These are phyloP conservation scores for Microchrysa polita DNA, from an alignment of 2,888 invertebrate genomes.

Conservation along the genomic window DNA sequence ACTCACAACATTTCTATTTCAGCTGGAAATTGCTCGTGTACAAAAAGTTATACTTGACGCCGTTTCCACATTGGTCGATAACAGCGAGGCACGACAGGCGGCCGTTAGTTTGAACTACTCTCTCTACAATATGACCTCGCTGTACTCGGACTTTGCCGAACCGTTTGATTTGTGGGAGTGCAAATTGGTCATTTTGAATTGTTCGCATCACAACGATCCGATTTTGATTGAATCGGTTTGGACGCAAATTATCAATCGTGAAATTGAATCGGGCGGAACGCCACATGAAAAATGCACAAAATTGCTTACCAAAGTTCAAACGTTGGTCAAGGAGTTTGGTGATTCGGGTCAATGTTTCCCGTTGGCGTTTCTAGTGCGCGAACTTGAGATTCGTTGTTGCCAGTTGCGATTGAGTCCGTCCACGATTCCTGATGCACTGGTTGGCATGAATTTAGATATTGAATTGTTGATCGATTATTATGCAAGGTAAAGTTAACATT, in stretches of 20 bases:
- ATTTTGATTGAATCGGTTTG: constrained; percentile 90
- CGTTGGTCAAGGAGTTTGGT: constrained; percentile 80
- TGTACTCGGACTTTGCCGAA: constrained; percentile 93
- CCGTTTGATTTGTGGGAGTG: constrained; percentile 91
- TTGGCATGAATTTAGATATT: constrained; percentile 80
- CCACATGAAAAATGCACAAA: constrained; percentile 71
- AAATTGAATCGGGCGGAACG: constrained; percentile 60
- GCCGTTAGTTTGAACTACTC: constrained; percentile 80
- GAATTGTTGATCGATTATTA: constrained; percentile 84
- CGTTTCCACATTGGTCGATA: constrained; percentile 66
- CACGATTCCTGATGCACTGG: constrained; percentile 80
- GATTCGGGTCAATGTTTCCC: constrained; percentile 90
- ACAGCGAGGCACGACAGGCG: constrained; percentile 71
- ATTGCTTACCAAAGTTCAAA: constrained; percentile 79
- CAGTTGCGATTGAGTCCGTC: constrained; percentile 75
- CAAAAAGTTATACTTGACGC: constrained; percentile 78
- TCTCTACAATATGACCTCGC: constrained; percentile 87
- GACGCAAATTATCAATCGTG: constrained; percentile 76
- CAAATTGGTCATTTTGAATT: constrained; percentile 93
- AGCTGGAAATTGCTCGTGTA: constrained; percentile 85
- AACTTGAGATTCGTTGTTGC: constrained; percentile 81
- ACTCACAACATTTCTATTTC: constrained; percentile 16
- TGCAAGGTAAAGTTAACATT: constrained; percentile 69
- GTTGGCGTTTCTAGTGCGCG: constrained; percentile 82
- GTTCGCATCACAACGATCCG: constrained; percentile 91